phyloP scores from a whole-genome alignment of 2,888 invertebrate species.

The Aleiodes alternator region DNA sequence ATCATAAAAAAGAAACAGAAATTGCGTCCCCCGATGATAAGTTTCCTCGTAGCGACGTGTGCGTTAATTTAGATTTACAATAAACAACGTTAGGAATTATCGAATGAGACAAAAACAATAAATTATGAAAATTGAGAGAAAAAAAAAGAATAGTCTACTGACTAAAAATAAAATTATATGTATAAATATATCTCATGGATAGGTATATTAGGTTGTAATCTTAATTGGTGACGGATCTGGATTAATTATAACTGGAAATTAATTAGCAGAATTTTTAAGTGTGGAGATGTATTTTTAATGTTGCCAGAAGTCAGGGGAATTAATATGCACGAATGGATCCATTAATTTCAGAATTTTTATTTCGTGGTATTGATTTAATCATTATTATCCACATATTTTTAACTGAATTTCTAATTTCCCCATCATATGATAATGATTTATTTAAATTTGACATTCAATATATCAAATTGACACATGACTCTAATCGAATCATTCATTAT shows the following conservation, averaged over 20 bases:
- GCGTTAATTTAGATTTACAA: constrained; percentile 29
- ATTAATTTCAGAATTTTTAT: background rate
- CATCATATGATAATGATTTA: too few species aligned
- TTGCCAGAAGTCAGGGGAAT: background rate
- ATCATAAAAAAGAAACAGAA: background rate
- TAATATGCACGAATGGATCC: constrained; percentile 9
- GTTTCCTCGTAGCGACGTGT: constrained; percentile 14
- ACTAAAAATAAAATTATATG: background rate
- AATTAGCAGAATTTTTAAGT: background rate
- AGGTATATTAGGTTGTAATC: constrained; percentile 17
- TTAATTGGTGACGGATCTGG: constrained; percentile 17
- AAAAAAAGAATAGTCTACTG: constrained; percentile 16
- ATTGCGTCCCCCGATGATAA: constrained; percentile 27
- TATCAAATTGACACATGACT: too few species aligned
- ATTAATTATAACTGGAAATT: constrained; percentile 13
- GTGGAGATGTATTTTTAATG: constrained; percentile 5
- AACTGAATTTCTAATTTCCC: too few species aligned
- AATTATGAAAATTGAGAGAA: background rate
- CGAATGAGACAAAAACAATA: too few species aligned
- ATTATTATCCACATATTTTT: too few species aligned
- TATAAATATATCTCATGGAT: constrained; percentile 19
- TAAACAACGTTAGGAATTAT: constrained; percentile 21
- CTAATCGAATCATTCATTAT: too few species aligned
- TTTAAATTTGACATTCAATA: too few species aligned
- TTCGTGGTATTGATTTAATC: too few species aligned